Conservation (phyloP, 2,797 vertebrate genomes). For the Hydrolagus colliei region DNA sequence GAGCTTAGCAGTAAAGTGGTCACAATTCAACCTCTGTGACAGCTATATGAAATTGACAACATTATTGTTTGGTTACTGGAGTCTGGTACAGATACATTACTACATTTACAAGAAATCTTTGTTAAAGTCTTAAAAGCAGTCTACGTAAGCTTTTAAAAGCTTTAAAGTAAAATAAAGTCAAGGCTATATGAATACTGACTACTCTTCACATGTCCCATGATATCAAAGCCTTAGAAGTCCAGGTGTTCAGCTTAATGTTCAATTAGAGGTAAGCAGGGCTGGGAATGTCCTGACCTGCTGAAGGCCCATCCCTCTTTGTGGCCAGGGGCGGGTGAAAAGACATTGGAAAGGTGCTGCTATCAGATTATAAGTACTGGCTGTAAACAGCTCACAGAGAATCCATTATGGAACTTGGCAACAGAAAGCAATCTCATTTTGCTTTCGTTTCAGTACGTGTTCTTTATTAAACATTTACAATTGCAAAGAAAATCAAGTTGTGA, state of each 20-base stretch:
- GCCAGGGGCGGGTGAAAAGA: constrained; percentile 59
- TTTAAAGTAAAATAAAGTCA: constrained; percentile 43
- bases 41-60: too few species aligned
- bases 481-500: background rate
- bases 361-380: constrained; percentile 64
- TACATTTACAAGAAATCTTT: too few species aligned
- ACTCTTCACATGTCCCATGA: constrained; percentile 53
- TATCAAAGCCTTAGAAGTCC: constrained; percentile 62
- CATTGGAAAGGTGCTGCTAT: constrained; percentile 63
- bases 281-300: constrained; percentile 58
- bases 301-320: constrained; percentile 50
- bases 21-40: background rate
- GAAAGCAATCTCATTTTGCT: constrained; percentile 38
- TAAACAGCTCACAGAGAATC: constrained; percentile 71
- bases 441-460: background rate
- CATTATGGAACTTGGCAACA: constrained; percentile 63
- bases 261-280: constrained; percentile 56
- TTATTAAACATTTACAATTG: background rate
- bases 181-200: constrained; percentile 63
- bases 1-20: background rate
- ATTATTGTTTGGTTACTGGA: too few species aligned
- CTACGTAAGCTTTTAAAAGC: background rate
- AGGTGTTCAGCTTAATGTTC: constrained; percentile 65
- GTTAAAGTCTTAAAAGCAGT: background rate
- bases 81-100: too few species aligned